A percentile compares a stretch with the other conserved stretches of the same genome.
Conservation (phyloP, 2,888 invertebrate species). For the Drosophila limbata region DNA sequence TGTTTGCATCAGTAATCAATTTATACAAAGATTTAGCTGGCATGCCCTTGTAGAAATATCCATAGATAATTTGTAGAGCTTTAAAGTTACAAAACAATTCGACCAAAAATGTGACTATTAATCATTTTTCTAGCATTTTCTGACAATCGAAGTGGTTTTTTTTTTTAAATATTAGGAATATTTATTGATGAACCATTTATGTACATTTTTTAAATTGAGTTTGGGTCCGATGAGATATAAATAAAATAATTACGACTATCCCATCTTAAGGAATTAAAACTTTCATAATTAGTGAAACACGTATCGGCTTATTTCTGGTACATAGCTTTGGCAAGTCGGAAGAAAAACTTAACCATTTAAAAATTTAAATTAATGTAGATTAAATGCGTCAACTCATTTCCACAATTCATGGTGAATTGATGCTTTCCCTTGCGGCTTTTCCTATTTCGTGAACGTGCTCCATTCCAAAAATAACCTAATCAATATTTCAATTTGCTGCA, state of each 20-base stretch:
- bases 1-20: background rate
- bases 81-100: background rate
- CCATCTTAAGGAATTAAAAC: too few species aligned
- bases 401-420: slow-evolving; percentile 21
- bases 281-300: too few species aligned
- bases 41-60: background rate
- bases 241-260: too few species aligned
- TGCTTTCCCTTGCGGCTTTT: slow-evolving; percentile 15
- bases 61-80: background rate
- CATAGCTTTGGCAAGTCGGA: too few species aligned
- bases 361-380: background rate
- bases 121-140: too few species aligned
- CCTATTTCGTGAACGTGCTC: background rate
- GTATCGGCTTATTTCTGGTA: too few species aligned
- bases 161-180: too few species aligned
- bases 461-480: slow-evolving; percentile 57
- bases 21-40: background rate
- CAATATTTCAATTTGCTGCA: slow-evolving; percentile 62
- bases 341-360: background rate
- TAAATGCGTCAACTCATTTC: background rate
- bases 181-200: too few species aligned
- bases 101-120: too few species aligned
- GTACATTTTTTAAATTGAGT: too few species aligned
- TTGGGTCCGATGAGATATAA: too few species aligned
- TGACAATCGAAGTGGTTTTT: too few species aligned